Percentiles rank a stretch among this genome's conserved stretches.
Conservation (phyloP, 1,140 invertebrate species). For the Holcopasites calliopsidis region DNA sequence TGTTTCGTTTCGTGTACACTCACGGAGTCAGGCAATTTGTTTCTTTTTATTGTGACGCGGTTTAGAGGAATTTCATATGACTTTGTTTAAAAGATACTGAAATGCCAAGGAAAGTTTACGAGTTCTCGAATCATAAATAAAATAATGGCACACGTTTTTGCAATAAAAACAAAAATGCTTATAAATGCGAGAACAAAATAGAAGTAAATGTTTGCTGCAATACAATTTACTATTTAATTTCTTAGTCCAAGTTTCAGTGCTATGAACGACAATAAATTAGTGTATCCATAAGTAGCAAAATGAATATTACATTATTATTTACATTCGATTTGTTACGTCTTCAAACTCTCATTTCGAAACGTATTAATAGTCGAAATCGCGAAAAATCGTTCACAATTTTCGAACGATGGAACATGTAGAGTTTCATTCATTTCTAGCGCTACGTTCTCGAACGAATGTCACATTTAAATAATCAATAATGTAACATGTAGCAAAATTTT, state of each 20-base stretch:
- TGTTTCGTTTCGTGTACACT: neutral
- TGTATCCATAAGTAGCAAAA: neutral
- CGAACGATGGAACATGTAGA: neutral
- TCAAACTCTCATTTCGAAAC: neutral
- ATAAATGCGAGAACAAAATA: conserved; percentile 38
- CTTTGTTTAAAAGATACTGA: neutral
- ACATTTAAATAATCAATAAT: conserved; percentile 2
- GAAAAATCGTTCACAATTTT: neutral
- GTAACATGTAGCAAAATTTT: neutral
- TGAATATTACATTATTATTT: conserved; percentile 9
- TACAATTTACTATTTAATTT: no score
- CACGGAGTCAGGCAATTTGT: neutral
- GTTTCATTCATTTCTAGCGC: neutral
- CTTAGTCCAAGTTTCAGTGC: no score
- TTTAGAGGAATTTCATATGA: conserved; percentile 5
- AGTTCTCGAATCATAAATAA: no score
- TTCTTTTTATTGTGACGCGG: neutral
- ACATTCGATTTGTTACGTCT: neutral
- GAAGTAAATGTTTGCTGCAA: no score
- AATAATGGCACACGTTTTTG: neutral
- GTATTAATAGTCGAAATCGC: neutral
- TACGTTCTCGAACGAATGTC: neutral
- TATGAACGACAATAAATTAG: conserved; percentile 19
- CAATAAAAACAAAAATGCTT: conserved; percentile 23
- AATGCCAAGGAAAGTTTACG: neutral